phyloP scores from a whole-genome alignment of 2,113 vertebrate genomes.

The Clarias gariepinus region DNA sequence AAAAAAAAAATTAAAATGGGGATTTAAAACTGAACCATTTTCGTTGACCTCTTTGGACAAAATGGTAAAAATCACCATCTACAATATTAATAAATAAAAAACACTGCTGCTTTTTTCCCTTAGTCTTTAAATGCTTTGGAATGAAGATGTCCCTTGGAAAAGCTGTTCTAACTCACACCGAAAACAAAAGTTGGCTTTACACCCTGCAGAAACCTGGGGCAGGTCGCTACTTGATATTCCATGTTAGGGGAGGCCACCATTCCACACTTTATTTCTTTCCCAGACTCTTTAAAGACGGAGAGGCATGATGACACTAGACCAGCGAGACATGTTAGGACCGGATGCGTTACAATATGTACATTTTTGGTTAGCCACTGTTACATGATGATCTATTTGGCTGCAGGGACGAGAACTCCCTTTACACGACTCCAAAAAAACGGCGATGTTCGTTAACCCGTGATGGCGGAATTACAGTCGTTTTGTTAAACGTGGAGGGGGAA shows the following conservation, averaged over 20 bases:
- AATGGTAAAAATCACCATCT: constrained; percentile 66
- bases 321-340: constrained; percentile 72
- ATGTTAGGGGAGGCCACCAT: constrained; percentile 57
- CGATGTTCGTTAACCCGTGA: constrained; percentile 75
- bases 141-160: constrained; percentile 71
- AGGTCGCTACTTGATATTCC: constrained; percentile 64
- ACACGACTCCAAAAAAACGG: constrained; percentile 64
- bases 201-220: constrained; percentile 69
- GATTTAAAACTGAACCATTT: constrained; percentile 61
- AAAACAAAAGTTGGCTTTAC: constrained; percentile 62
- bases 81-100: constrained; percentile 53
- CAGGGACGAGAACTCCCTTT: constrained; percentile 65
- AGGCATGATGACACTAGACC: constrained; percentile 69
- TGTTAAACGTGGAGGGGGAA: constrained; percentile 55
- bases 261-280: constrained; percentile 68
- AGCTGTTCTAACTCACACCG: constrained; percentile 61
- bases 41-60: constrained; percentile 76
- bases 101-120: constrained; percentile 63
- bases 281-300: constrained; percentile 70
- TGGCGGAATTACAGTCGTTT: constrained; percentile 84
- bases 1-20: constrained; percentile 51
- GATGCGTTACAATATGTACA: constrained; percentile 75
- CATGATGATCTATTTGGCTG: constrained; percentile 69
- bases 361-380: constrained; percentile 80
- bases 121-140: constrained; percentile 76